Percentiles rank a stretch among this genome's conserved stretches.
phyloP scores from a whole-genome alignment of 2,113 vertebrate species.

The Archocentrus centrarchus region DNA sequence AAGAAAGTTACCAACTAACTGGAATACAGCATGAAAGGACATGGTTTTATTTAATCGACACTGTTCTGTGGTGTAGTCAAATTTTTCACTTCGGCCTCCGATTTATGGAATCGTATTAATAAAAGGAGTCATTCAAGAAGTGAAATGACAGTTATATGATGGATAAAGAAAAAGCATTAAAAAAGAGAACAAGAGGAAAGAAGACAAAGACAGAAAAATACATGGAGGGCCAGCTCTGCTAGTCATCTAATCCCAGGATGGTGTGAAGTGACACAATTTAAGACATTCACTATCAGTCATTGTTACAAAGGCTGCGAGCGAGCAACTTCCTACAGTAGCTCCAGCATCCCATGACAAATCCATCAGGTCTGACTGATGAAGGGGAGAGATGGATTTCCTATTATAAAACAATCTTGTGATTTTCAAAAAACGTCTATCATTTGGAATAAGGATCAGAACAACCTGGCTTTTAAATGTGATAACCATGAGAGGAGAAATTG shows the following conservation, averaged over 20 bases:
- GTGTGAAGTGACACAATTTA: slow-evolving; percentile 31
- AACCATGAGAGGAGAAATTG: neutral
- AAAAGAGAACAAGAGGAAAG: neutral
- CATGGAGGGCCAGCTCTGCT: slow-evolving; percentile 1
- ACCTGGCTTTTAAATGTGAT: neutral
- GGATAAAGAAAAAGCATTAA: neutral
- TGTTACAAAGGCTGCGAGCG: slow-evolving; percentile 21
- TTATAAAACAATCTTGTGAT: slow-evolving; percentile 19
- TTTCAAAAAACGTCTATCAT: slow-evolving; percentile 9
- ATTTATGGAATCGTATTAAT: neutral
- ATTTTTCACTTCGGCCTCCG: neutral
- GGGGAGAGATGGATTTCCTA: slow-evolving; percentile 4
- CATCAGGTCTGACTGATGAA: slow-evolving; percentile 34
- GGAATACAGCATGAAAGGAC: no score
- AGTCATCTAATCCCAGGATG: neutral
- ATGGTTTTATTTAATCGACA: neutral
- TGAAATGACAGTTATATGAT: neutral
- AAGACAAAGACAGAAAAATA: slow-evolving; percentile 11
- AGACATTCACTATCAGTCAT: no score
- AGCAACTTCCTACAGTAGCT: slow-evolving; percentile 25
- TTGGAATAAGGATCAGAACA: slow-evolving; percentile 20
- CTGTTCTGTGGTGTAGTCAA: neutral
- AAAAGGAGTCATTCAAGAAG: neutral
- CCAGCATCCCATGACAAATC: slow-evolving; percentile 23
- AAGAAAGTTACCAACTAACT: no score